phyloP scores from a whole-genome alignment of 2,888 invertebrate species.

The Sarcophaga variegata region DNA sequence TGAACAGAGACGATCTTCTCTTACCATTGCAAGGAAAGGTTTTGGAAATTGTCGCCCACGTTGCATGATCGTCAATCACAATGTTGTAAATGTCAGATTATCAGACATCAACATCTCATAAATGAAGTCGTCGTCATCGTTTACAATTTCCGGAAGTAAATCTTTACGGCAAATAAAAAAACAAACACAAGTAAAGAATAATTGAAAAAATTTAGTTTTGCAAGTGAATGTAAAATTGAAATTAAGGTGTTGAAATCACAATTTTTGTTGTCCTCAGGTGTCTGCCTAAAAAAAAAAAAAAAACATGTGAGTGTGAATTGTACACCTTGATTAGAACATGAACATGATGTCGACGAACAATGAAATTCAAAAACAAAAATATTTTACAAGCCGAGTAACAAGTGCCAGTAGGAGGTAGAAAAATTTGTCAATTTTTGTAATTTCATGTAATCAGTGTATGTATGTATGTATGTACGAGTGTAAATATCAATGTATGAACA shows the following conservation, averaged over 20 bases:
- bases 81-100: conserved; percentile 59
- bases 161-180: conserved; percentile 38
- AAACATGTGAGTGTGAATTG: neutral
- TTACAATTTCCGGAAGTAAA: conserved; percentile 61
- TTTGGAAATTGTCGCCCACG: conserved; percentile 69
- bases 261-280: conserved; percentile 50
- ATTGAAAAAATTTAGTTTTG: conserved; percentile 1
- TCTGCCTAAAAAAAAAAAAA: conserved; percentile 4
- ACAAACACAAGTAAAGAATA: neutral
- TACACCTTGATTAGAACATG: neutral
- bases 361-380: neutral
- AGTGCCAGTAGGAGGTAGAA: conserved; percentile 16
- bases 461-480: too few species aligned
- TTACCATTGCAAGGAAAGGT: neutral
- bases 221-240: conserved; percentile 31
- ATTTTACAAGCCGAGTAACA: conserved; percentile 1
- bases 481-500: too few species aligned
- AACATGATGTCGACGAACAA: too few species aligned
- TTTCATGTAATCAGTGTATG: conserved; percentile 24
- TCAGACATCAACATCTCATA: conserved; percentile 32
- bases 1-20: conserved; percentile 29
- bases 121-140: conserved; percentile 32
- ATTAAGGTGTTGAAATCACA: conserved; percentile 56
- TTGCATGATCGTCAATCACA: conserved; percentile 70
- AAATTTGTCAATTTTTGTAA: conserved; percentile 35